Conservation (phyloP, 2,797 vertebrate species). For the Sebastolobus altivelis region DNA sequence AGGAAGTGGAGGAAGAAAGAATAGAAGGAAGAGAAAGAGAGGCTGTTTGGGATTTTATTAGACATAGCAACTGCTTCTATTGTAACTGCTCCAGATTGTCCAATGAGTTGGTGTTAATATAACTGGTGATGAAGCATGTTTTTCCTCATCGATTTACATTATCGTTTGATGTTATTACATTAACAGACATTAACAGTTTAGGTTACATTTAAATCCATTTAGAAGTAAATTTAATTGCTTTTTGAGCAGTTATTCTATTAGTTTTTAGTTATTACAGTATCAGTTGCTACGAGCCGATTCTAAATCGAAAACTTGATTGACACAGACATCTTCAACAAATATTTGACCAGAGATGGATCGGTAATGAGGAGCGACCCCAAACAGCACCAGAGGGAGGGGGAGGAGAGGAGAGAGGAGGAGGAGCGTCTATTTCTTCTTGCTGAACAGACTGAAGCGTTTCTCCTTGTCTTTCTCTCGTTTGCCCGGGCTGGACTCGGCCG, state of each 20-base stretch:
- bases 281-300: constrained; percentile 49
- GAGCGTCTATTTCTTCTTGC: constrained; percentile 96
- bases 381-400: constrained; percentile 55
- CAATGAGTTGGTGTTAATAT: not conserved
- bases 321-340: constrained; percentile 22
- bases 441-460: constrained; percentile 98
- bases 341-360: constrained; percentile 38
- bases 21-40: not conserved
- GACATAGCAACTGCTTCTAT: constrained; percentile 13
- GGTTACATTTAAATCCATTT: constrained; percentile 17
- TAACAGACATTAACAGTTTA: not conserved
- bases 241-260: constrained; percentile 1
- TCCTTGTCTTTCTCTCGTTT: constrained; percentile 99
- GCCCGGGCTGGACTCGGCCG: constrained; percentile 96
- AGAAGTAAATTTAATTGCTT: constrained; percentile 14
- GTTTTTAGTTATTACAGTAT: constrained; percentile 18
- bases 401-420: constrained; percentile 33
- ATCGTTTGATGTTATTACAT: not conserved
- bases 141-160: not conserved
- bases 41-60: constrained; percentile 59
- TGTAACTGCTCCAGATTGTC: not conserved
- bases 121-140: not conserved
- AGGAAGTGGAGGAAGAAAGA: constrained; percentile 34
- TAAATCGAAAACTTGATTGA: constrained; percentile 5
- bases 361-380: constrained; percentile 52